Base-by-base conservation (phyloP, 2,888 invertebrate genomes). In the Microchrysa polita region DNA sequence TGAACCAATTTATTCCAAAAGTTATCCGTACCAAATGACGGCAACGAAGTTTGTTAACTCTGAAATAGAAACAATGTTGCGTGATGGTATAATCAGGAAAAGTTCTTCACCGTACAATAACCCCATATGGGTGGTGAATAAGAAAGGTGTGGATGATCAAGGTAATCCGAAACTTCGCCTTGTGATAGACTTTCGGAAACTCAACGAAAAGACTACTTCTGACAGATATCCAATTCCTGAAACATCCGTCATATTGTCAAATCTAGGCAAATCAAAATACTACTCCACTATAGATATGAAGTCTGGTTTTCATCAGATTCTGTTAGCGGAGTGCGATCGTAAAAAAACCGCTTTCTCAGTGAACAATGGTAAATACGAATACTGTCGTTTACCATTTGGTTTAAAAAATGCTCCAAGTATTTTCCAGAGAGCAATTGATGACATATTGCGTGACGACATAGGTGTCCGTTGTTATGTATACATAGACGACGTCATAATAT, bases 401-500 rank as follows among this genome's bases (percentile, higher is more conserved):
- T 18, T 65, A 12, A 65, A 40, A 65, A 65, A 65, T 7, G 44
- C 44, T 42, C 65, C 65, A n/a, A 20, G 20, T 7, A 65, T 65
- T 22, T 65, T 65, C 16, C 65, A 65, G 22, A 44, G 65, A 20
- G 22, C 65, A 2, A n/a, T 65, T 12, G 65, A 65, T 18, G 42
- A 65, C 20, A 65, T 65, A 44, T 22, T 65, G 14, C 42, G 65
- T 12, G 65, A 65, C 10, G 12, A 61, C 55, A 55, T 55, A 20
- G 55, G 61, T 14, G 40, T 34, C 12, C n/a, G 44, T 20, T 65
- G 65, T 40, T 44, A 44, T 22, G 65, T 65, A 12, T 65, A 65
- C 20, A 65, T 42, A 2, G 65, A 65, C 14, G 65, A 65, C 14
- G 22, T 65, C 14, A 48, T 65, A n/a, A 65, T 65, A 0, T 65